A percentile compares a stretch with the other conserved stretches of the same genome.
Evolutionary conservation across 2,113 vertebrate genomes (phyloP).

Genomic region (Genyomyrus donnyi): DNA sequence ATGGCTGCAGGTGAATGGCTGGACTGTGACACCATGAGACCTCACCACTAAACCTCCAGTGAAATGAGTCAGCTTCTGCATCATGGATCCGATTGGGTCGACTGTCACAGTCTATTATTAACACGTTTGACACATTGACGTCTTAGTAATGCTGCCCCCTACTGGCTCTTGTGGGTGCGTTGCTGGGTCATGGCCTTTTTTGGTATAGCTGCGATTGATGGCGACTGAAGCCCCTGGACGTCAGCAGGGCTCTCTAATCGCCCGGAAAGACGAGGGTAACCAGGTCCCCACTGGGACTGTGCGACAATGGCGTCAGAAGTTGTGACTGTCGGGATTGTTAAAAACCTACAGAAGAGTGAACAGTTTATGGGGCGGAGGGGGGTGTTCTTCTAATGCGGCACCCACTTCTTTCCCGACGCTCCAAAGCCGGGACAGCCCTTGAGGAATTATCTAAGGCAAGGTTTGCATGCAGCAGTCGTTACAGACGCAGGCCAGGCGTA

Average conservation of each 20-base stretch:
- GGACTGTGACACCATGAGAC: background rate
- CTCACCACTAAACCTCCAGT: background rate
- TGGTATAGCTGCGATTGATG: slow-evolving; percentile 11
- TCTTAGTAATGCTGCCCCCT: background rate
- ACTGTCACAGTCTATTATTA: background rate
- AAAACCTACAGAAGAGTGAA: background rate
- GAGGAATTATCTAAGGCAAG: slow-evolving; percentile 48
- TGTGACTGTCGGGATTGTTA: background rate
- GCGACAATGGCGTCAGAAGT: background rate
- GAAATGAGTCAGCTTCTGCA: background rate
- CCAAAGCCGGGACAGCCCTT: slow-evolving; percentile 28
- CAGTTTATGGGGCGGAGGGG: background rate
- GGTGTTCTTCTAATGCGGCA: background rate
- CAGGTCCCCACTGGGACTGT: background rate
- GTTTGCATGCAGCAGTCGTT: slow-evolving; percentile 48
- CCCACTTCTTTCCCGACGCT: background rate
- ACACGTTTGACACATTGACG: background rate
- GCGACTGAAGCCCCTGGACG: too few relatives aligned
- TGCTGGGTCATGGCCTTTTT: background rate
- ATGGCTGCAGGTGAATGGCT: background rate
- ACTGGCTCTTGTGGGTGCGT: background rate
- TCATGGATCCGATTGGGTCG: background rate
- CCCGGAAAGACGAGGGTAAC: background rate
- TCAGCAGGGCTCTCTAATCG: background rate
- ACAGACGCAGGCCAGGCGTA: background rate